Evolutionary conservation across 2,797 vertebrate genomes (phyloP), one percentile per base, ranked within the genome.

Genomic region (Halcyon badia): DNA sequence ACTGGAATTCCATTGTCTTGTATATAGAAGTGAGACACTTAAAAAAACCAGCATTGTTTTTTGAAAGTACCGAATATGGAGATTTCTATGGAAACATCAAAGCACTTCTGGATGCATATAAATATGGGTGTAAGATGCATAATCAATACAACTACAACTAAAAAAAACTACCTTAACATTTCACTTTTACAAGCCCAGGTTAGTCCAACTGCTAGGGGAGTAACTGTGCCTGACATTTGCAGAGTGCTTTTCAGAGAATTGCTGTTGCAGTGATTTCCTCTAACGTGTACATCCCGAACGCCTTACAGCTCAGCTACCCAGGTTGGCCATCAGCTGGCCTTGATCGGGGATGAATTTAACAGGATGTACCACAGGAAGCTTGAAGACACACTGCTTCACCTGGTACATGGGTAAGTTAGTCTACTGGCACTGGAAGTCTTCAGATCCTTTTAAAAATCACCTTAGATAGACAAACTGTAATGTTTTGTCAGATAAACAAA

Each of bases 261-360:
- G 60, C 64, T 46, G 17, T 35, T 33, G 44, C 42, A 26, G 39
- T 35, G 6, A 35, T 87, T 75, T 65, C 24, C 60, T 58, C 64
- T 90, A 68, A 95, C 1, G 0, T 22, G 54, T 14, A 0, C 22
- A 25, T 66, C 66, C 51, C 6, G 1, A 42, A 78, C 14, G 35
- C 64, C 41, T 83, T 92, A 71, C 96, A 98, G 98, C 62, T 98
- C 97, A 46, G 90, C 96, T 7, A 95, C 81, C 84, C 97, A 92
- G 52, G 88, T 99, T 82, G 99, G 99, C 69, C 98, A 41, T 28
- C 99, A 98, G 95, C 97, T 99, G 98, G 99, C 99, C 44, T 90
- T 96, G 37, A 99, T 99, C 0, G 99, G 99, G 33, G 99, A 99
- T 52, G 98, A 99, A 72, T 89, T 99, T 91, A 97, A 99, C 90